phyloP scores from a whole-genome alignment of 2,888 invertebrate genomes.

The Aleiodes leptofemur region DNA sequence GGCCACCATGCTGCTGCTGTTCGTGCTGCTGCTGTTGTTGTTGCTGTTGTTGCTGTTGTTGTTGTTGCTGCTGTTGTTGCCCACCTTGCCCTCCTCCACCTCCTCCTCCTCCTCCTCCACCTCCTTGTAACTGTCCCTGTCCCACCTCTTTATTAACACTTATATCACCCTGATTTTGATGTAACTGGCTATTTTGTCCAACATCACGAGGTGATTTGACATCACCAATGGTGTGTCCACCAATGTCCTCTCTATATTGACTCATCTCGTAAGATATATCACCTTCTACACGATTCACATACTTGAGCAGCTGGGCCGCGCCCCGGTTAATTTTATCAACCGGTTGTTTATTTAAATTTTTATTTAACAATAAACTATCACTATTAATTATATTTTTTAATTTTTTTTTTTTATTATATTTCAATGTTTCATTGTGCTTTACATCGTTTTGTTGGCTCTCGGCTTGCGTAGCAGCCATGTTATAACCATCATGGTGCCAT shows the following conservation, averaged over 20 bases:
- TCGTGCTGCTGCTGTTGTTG: conserved; percentile 39
- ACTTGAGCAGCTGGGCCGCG: conserved; percentile 79
- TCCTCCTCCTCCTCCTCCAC: too few relatives aligned
- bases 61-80: conserved; percentile 37
- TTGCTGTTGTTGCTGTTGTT: conserved; percentile 36
- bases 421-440: conserved; percentile 68
- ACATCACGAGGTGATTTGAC: conserved; percentile 70
- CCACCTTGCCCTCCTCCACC: conserved; percentile 51
- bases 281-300: conserved; percentile 87
- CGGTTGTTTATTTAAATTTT: conserved; percentile 68
- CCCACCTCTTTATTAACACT: conserved; percentile 37
- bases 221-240: conserved; percentile 77
- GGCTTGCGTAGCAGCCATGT: conserved; percentile 92
- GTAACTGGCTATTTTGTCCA: conserved; percentile 66
- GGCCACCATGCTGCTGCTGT: conserved; percentile 40
- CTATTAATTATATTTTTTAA: conserved; percentile 75
- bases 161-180: conserved; percentile 29
- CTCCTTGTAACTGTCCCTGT: too few relatives aligned
- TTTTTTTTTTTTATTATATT: conserved; percentile 77
- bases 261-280: conserved; percentile 79
- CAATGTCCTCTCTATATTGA: conserved; percentile 84
- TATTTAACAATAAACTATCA: conserved; percentile 71
- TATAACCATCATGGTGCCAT: conserved; percentile 74
- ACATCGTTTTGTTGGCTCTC: conserved; percentile 88
- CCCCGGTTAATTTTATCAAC: conserved; percentile 68